Evolutionary conservation across 1,140 invertebrate species (phyloP), one percentile per base, ranked within the genome.

Genomic region (Drosophila miranda): DNA sequence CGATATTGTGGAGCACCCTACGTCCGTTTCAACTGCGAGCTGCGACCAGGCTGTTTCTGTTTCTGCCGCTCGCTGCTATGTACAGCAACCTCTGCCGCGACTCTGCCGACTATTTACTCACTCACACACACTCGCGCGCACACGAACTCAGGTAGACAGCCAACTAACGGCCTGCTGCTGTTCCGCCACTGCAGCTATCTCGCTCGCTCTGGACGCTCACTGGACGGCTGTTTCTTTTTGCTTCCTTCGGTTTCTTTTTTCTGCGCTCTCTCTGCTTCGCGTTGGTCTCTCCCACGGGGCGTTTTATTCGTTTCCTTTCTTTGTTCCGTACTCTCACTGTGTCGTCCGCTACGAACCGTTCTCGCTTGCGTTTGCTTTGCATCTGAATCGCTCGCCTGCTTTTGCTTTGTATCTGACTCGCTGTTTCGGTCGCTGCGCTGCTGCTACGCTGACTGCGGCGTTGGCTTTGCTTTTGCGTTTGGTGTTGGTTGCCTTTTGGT

Each of bases 191-290:
- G 80, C 62, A n/a, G 58, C 70, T n/a, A 34, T 73, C 70, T 73
- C 70, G 51, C 51, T 73, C 70, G 46, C 58, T 62, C 81, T 50
- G 73, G 46, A 54, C 69, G 72, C 70, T 87, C 61, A 86, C 78
- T 86, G 81, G 81, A 63, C 84, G 57, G 34, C 55, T 75, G 41
- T 13, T 46, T 50, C 70, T 51, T 6, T 62, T 69, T 82, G 26
- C 55, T 70, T 82, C 63, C 49, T 63, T 78, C 59, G 64, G 58
- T 44, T 63, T 43, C 80, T 67, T 50, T 46, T 30, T 30, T 30
- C 30, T 30, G 3, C 3, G 30, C 56, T 80, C 57, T 34, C 48
- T 58, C 58, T 26, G 60, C 49, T 56, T 56, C 68, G 26, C 48
- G 52, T 46, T 52, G 64, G 59, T 53, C 58, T 16, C 51, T 59